A percentile compares a stretch with the other conserved stretches of the same genome.
Evolutionary conservation across 2,888 invertebrate genomes (phyloP).

Genomic region (Agrotis exclamationis): DNA sequence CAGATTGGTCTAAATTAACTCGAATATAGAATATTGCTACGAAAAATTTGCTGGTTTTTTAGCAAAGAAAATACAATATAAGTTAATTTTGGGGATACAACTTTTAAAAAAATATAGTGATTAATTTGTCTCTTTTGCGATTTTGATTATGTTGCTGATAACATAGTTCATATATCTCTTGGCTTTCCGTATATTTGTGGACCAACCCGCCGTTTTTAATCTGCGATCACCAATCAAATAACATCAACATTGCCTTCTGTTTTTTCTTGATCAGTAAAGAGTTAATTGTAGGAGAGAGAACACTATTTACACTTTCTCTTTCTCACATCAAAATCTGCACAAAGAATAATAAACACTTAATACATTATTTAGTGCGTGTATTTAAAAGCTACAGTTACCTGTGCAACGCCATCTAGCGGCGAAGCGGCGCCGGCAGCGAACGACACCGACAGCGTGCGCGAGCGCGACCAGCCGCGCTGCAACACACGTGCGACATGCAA

Average conservation of each 20-base stretch:
- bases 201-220: too few relatives aligned
- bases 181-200: too few relatives aligned
- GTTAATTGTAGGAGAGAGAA: neutral
- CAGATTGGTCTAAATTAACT: neutral
- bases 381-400: constrained; percentile 79
- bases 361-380: constrained; percentile 40
- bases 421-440: constrained; percentile 95
- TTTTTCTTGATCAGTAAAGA: neutral
- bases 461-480: constrained; percentile 96
- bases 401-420: constrained; percentile 94
- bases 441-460: constrained; percentile 97
- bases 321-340: constrained; percentile 16
- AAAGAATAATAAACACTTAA: constrained; percentile 16
- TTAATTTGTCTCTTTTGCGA: too few relatives aligned
- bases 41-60: too few relatives aligned
- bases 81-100: too few relatives aligned
- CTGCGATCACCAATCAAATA: neutral
- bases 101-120: too few relatives aligned
- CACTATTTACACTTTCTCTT: constrained; percentile 7
- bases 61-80: neutral
- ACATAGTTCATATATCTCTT: too few relatives aligned
- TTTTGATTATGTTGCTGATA: too few relatives aligned
- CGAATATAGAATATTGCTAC: neutral
- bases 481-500: constrained; percentile 87
- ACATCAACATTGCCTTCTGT: too few relatives aligned